Base-by-base conservation (phyloP, 2,113 vertebrate species). In the Tachycineta bicolor region DNA sequence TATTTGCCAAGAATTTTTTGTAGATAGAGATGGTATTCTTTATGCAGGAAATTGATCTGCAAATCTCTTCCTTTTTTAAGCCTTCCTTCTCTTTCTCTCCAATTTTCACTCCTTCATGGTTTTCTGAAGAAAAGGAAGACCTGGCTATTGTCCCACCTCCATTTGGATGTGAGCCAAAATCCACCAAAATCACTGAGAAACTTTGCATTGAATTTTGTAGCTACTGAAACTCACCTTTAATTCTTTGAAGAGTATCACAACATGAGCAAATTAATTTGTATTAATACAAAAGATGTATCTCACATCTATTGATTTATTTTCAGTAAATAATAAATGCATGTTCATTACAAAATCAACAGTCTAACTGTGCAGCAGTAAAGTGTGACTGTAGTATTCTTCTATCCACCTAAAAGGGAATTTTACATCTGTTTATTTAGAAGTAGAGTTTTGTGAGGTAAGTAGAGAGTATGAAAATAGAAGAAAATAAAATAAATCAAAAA, bases 31-130 rank as follows among this genome's bases (percentile, higher is more conserved):
- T 23, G 31, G 1, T 33, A 37, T 71, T 71, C 1, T 68, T 76
- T 78, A 81, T 76, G 4, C 16, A 79, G 49, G 43, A 76, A 82
- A 49, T 2, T 17, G 34, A 24, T 79, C 15, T 75, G 10, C 2
- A 82, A 71, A 70, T 46, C 1, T 83, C 5, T 13, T 24, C 5
- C 25, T 19, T 39, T 62, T 79, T 19, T 6, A 50, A 29, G 12
- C 3, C 5, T 53, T 73, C 3, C 3, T 4, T 2, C 5, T 25
- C 6, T 15, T 47, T 59, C 12, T 25, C 1, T 47, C 5, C 19
- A 37, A 2, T 59, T 77, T 74, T 77, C 29, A 65, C 5, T 55
- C 5, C 9, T 25, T 41, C 17, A 18, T n/a, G 9, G 9, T 25
- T 65, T 73, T 64, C 33, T 65, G 58, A 53, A 60, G 47, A 63